Base-by-base conservation (phyloP, 1,140 invertebrate species). In the Andrena cerasifolii region DNA sequence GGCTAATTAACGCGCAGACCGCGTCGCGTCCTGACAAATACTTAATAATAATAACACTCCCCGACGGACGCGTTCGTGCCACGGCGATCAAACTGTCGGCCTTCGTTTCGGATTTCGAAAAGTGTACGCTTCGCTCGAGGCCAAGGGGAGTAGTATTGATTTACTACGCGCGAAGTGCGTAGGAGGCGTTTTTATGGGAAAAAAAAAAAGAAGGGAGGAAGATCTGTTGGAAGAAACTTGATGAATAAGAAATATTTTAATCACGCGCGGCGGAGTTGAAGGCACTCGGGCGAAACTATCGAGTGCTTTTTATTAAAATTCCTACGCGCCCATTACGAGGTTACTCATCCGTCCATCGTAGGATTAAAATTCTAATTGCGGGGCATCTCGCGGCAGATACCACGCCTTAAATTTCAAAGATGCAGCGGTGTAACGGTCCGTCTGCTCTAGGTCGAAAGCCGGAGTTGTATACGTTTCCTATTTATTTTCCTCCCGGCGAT, bases 381-480 rank as follows among this genome's bases (percentile, higher is more conserved):
- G n/a, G 14, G 21, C 36, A 40, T 56, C 62, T 67, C 72, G 53
- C 16, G 63, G 53, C 33, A 68, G 31, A 76, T 68, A 76, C 53
- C 73, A 68, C 63, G 63, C 73, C 63, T 76, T 76, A 68, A 56
- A 76, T 76, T 76, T 76, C 73, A 76, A 76, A 76, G 63, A 76
- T 58, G 51, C 73, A 47, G 5, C 26, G 47, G 61, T 65, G 61
- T 76, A 76, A 76, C 62, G 72, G 72, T 58, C 51, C 47, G 26
- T 56, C 47, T 43, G 31, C 51, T 56, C 12, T 10, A 10, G 28
- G 63, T 75, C 51, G 51, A 28, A 58, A 67, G 33, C 21, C 40
- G 16, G 63, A 18, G 24, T n/a, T 31, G 2, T 24, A 3, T 12
- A 16, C 58, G 68, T 68, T 76, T 76, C 28, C 53, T 59, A 68